phyloP scores from a whole-genome alignment of 2,797 vertebrate species.

The Bradypodion ventrale region DNA sequence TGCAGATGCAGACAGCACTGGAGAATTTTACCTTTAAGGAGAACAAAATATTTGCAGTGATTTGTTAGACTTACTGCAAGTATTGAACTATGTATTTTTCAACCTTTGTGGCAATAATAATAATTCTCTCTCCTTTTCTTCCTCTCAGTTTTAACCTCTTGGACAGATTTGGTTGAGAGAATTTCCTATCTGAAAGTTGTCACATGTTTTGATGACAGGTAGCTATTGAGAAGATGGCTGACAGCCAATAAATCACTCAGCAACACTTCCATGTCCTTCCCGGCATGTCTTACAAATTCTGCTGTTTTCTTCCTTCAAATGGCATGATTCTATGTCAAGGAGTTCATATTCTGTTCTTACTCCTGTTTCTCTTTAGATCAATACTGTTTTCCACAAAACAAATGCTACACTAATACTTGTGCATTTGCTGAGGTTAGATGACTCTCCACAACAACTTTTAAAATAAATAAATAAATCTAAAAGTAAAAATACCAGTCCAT shows the following conservation, averaged over 20 bases:
- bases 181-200: conserved; percentile 55
- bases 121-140: conserved; percentile 10
- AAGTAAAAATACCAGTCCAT: conserved; percentile 13
- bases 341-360: conserved; percentile 51
- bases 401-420: neutral
- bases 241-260: conserved; percentile 61
- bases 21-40: too few species aligned
- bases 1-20: too few species aligned
- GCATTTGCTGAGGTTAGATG: conserved; percentile 37
- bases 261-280: conserved; percentile 23
- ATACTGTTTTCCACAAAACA: neutral
- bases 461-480: conserved; percentile 18
- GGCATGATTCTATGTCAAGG: conserved; percentile 46
- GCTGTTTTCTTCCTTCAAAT: conserved; percentile 13
- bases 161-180: conserved; percentile 53
- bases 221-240: conserved; percentile 50
- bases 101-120: conserved; percentile 23
- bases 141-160: conserved; percentile 29
- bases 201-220: conserved; percentile 52
- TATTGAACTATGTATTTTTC: neutral
- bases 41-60: neutral
- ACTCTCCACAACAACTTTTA: conserved; percentile 40
- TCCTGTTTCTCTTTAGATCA: conserved; percentile 24
- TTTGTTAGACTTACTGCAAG: neutral
- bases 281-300: conserved; percentile 38